These are phyloP conservation scores for Calyptomena viridis DNA, from an alignment of 2,113 vertebrate species.

Conservation along the genomic window DNA sequence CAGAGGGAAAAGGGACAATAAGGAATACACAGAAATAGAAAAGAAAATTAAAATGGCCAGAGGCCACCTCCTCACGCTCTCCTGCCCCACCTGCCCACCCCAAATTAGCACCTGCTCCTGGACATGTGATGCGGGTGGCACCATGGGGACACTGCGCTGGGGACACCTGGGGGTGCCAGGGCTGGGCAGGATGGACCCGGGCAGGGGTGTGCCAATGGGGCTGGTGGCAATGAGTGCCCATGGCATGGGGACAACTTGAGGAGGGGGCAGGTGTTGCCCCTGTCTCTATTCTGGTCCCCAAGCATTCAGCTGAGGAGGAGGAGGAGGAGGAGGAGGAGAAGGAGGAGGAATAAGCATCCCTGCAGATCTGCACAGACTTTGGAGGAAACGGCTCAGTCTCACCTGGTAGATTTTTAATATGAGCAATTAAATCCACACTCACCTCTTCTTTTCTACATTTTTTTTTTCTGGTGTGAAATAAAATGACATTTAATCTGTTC, in stretches of 20 bases:
- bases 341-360: neutral
- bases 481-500: slow-evolving; percentile 84
- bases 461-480: slow-evolving; percentile 83
- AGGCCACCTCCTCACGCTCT: fast-evolving
- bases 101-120: neutral
- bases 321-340: neutral
- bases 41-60: neutral
- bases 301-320: neutral
- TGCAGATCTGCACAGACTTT: neutral
- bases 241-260: neutral
- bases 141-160: fast-evolving
- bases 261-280: neutral
- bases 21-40: neutral
- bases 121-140: neutral
- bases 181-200: neutral
- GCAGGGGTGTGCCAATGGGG: neutral
- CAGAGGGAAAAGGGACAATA: slow-evolving; percentile 29
- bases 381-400: slow-evolving; percentile 76
- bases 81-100: neutral
- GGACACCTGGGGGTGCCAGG: neutral
- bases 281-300: neutral
- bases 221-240: neutral
- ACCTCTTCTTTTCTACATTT: slow-evolving; percentile 92
- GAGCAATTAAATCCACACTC: slow-evolving; percentile 77
- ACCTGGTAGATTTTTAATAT: slow-evolving; percentile 77